phyloP scores from a whole-genome alignment of 2,888 invertebrate species.

The Caenorhabditis drosophilae region DNA sequence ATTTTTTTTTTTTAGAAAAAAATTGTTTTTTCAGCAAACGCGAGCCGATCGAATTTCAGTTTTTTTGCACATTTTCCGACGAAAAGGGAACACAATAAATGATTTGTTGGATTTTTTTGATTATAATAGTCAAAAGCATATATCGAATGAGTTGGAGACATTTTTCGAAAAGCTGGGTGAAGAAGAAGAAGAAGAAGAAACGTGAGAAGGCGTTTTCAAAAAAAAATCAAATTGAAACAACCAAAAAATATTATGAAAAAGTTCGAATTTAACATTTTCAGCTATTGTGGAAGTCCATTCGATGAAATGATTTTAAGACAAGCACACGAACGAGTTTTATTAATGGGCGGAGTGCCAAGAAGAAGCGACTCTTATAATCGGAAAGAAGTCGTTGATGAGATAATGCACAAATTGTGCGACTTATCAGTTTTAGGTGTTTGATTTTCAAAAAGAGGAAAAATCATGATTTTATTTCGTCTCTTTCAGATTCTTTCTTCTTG shows the following conservation, averaged over 20 bases:
- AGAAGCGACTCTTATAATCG: slow-evolving; percentile 6
- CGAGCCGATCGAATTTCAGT: slow-evolving; percentile 17
- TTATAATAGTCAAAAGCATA: slow-evolving; percentile 21
- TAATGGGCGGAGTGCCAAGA: slow-evolving; percentile 24
- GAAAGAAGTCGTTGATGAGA: slow-evolving; percentile 8
- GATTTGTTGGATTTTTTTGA: slow-evolving; percentile 21
- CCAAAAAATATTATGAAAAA: not conserved
- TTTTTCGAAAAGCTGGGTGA: too few relatives aligned
- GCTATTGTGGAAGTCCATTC: too few relatives aligned
- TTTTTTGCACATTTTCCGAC: slow-evolving; percentile 18
- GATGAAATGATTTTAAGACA: too few relatives aligned
- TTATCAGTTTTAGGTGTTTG: too few relatives aligned
- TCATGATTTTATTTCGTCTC: too few relatives aligned
- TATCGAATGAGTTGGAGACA: too few relatives aligned
- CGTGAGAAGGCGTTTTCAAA: too few relatives aligned
- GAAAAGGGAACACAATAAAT: slow-evolving; percentile 17
- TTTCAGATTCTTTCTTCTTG: slow-evolving; percentile 34
- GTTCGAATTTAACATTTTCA: too few relatives aligned
- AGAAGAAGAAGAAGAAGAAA: too few relatives aligned
- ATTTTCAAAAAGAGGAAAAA: too few relatives aligned
- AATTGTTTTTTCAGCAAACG: slow-evolving; percentile 12
- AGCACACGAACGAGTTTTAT: slow-evolving; percentile 20
- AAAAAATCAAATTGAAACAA: slow-evolving; percentile 13
- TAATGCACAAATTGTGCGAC: slow-evolving; percentile 12
- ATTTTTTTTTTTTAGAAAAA: too few relatives aligned